phyloP scores from a whole-genome alignment of 2,797 vertebrate genomes.

The Clarias pachynema region DNA sequence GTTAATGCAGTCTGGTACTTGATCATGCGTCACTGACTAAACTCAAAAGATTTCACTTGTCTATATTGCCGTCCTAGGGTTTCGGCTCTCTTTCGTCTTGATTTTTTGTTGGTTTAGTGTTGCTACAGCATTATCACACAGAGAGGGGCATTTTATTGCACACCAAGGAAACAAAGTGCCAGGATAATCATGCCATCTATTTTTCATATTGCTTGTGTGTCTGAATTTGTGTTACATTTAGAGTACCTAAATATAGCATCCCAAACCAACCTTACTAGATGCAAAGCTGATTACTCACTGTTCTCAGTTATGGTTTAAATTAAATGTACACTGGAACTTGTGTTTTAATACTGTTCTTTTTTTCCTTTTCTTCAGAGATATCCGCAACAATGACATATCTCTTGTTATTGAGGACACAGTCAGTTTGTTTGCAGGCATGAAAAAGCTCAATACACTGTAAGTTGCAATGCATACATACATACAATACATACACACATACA shows the following conservation, averaged over 20 bases:
- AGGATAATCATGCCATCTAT: not conserved
- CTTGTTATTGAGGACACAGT: slow-evolving; percentile 96
- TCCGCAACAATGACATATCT: slow-evolving; percentile 94
- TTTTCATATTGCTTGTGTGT: not conserved
- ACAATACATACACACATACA: too few relatives aligned
- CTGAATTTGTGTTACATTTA: not conserved
- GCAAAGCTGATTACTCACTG: not conserved
- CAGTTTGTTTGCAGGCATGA: slow-evolving; percentile 89
- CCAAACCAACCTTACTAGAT: not conserved
- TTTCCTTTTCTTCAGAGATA: slow-evolving; percentile 79
- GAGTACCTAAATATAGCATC: not conserved
- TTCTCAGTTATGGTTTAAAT: too few relatives aligned
- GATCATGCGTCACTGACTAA: not conserved
- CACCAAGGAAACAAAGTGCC: not conserved
- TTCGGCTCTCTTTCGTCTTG: not conserved
- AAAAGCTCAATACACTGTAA: slow-evolving; percentile 89
- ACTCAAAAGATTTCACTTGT: not conserved
- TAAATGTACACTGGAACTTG: not conserved
- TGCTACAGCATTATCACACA: not conserved
- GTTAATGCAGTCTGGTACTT: not conserved
- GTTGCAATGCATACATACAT: slow-evolving; percentile 55
- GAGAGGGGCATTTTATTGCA: not conserved
- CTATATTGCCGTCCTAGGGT: not conserved
- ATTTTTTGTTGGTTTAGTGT: not conserved
- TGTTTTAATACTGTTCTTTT: slow-evolving; percentile 29